A percentile compares a stretch with the other conserved stretches of the same genome.
phyloP scores from a whole-genome alignment of 1,140 invertebrate genomes.

The Lasioglossum albipes region DNA sequence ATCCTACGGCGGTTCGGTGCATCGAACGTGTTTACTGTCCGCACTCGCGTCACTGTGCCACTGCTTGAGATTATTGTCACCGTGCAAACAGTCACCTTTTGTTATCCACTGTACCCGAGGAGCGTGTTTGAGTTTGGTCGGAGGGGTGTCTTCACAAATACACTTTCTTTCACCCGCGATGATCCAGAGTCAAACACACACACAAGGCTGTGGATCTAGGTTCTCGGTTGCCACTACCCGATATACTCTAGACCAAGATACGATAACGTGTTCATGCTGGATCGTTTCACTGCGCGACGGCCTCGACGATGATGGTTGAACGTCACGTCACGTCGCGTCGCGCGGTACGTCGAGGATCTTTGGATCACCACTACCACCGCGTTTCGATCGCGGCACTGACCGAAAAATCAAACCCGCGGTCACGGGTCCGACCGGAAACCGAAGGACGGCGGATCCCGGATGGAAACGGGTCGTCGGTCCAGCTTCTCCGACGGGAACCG shows the following conservation, averaged over 20 bases:
- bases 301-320: neutral
- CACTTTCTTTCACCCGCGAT: conserved; percentile 49
- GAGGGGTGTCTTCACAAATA: conserved; percentile 25
- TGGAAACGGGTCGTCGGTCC: neutral
- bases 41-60: neutral
- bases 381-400: neutral
- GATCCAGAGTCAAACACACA: neutral
- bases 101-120: neutral
- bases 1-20: no score
- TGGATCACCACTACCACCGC: no score
- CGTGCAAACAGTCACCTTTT: neutral
- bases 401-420: neutral
- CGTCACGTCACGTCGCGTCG: no score
- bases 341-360: no score
- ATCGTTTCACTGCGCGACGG: conserved; percentile 41
- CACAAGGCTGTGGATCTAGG: no score
- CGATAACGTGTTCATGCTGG: neutral
- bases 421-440: conserved; percentile 12
- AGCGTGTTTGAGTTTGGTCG: neutral
- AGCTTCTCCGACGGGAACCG: conserved; percentile 21
- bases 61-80: neutral
- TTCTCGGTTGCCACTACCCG: no score
- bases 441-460: neutral
- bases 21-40: no score
- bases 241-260: no score